Evolutionary conservation across 1,140 invertebrate genomes (phyloP).

Genomic region (Drosophila kohkoa): DNA sequence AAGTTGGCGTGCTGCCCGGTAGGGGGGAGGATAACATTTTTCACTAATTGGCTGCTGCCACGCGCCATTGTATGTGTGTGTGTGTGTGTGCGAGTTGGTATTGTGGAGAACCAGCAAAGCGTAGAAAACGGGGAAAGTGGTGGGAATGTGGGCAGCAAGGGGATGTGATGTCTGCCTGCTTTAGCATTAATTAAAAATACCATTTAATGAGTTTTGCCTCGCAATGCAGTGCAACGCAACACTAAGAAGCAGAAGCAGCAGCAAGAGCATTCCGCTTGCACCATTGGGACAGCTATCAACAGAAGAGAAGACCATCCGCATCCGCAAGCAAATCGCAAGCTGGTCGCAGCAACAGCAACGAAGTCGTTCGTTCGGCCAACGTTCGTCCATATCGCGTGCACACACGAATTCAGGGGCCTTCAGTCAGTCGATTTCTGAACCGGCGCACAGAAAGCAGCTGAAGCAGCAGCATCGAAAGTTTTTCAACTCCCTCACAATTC

Average conservation of each 20-base stretch:
- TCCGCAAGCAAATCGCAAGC: constrained; percentile 13
- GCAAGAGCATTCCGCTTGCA: background rate
- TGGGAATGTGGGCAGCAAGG: background rate
- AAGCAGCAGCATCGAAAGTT: constrained; percentile 24
- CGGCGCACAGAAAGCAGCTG: constrained; percentile 58
- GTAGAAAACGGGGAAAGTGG: too few species aligned
- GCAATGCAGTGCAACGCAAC: constrained; percentile 1
- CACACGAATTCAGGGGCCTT: constrained; percentile 79
- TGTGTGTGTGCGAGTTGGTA: too few species aligned
- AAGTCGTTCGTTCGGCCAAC: constrained; percentile 34
- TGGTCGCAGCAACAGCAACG: constrained; percentile 31
- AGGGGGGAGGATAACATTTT: constrained; percentile 35
- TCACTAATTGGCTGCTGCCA: constrained; percentile 69
- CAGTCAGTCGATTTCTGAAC: constrained; percentile 81
- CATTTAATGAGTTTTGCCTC: constrained; percentile 37
- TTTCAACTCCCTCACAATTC: constrained; percentile 49
- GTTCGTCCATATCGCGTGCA: constrained; percentile 42
- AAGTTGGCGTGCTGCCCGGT: background rate
- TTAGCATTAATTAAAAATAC: constrained; percentile 40
- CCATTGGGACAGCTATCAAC: background rate
- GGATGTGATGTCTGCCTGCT: constrained; percentile 5
- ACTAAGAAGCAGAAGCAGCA: background rate
- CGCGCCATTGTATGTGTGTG: constrained; percentile 2
- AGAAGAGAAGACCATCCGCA: background rate
- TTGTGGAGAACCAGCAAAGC: too few species aligned